Evolutionary conservation across 2,113 vertebrate species (phyloP).

Genomic region (Uria aalge): DNA sequence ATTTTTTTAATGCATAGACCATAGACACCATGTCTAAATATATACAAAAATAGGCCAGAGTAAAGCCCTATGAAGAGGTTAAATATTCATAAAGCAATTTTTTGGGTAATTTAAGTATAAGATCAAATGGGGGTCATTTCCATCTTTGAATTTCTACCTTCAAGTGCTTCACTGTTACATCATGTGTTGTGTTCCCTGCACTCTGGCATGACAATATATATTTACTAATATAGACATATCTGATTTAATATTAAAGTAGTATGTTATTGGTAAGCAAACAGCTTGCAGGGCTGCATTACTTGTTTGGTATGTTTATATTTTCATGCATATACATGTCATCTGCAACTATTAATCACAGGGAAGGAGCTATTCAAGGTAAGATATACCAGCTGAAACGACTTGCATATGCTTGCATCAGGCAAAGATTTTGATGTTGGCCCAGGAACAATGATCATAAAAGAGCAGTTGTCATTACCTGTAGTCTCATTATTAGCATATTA

Average conservation of each 20-base stretch:
- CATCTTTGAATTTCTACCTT: neutral
- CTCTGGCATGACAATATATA: neutral
- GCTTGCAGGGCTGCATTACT: neutral
- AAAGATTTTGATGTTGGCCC: neutral
- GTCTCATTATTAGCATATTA: neutral
- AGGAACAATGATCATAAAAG: neutral
- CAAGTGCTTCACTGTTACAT: accelerated
- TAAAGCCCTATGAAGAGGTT: neutral
- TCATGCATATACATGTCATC: neutral
- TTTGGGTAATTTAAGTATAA: neutral
- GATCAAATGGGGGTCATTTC: neutral
- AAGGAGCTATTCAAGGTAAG: neutral
- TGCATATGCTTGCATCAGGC: neutral
- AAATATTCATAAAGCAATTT: neutral
- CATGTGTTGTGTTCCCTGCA: neutral
- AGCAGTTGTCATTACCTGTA: neutral
- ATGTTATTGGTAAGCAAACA: neutral
- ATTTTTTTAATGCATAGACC: neutral
- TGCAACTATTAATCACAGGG: neutral
- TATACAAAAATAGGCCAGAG: neutral
- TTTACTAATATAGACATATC: accelerated
- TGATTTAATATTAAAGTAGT: neutral
- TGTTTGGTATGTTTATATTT: neutral
- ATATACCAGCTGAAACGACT: neutral
- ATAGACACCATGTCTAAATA: neutral